phyloP scores from a whole-genome alignment of 2,888 invertebrate species.

The Dioctria rufipes region DNA sequence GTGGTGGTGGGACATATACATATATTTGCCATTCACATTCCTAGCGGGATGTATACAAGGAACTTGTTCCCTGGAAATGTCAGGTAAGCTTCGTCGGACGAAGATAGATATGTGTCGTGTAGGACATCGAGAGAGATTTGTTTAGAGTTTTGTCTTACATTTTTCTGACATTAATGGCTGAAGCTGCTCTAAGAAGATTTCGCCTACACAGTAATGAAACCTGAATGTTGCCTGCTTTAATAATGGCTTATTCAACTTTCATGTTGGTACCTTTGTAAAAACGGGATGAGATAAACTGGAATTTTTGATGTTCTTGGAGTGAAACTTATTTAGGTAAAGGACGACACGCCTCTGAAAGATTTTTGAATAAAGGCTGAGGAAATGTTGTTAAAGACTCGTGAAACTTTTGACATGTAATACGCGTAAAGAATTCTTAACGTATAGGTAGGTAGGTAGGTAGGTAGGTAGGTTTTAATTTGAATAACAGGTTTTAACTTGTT shows the following conservation, averaged over 20 bases:
- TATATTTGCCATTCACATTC: constrained; percentile 9
- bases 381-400: too few relatives aligned
- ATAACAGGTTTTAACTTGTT: too few relatives aligned
- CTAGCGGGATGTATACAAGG: not conserved
- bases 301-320: too few relatives aligned
- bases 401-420: too few relatives aligned
- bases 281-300: too few relatives aligned
- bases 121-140: constrained; percentile 39
- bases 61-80: constrained; percentile 30
- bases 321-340: too few relatives aligned
- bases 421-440: too few relatives aligned
- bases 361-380: too few relatives aligned
- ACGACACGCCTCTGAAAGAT: too few relatives aligned
- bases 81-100: constrained; percentile 9
- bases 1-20: not conserved
- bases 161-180: constrained; percentile 33
- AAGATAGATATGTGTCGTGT: constrained; percentile 36
- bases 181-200: constrained; percentile 31
- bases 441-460: too few relatives aligned
- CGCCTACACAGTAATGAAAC: constrained; percentile 11
- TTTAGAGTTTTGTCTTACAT: constrained; percentile 39
- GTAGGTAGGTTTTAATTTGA: too few relatives aligned
- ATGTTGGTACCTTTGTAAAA: not conserved
- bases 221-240: constrained; percentile 30
- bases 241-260: constrained; percentile 43